phyloP scores from a whole-genome alignment of 2,113 vertebrate species.

The Pandion haliaetus region DNA sequence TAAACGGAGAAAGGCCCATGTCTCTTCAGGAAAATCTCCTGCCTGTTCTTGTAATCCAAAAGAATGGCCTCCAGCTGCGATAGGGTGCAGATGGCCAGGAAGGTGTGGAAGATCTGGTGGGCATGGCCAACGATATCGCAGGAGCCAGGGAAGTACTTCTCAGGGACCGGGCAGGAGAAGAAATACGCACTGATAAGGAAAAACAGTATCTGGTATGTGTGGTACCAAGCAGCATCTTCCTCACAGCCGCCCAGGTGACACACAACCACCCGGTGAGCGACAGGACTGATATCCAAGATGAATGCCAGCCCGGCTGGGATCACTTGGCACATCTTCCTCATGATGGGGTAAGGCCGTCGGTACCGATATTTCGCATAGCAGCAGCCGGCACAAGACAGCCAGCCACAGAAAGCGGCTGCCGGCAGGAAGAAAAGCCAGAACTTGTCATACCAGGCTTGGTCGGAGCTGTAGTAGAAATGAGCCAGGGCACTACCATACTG shows the following conservation, averaged over 20 bases:
- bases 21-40: slow-evolving; percentile 73
- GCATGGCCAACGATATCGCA: slow-evolving; percentile 90
- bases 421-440: slow-evolving; percentile 84
- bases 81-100: slow-evolving; percentile 86
- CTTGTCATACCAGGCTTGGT: slow-evolving; percentile 83
- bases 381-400: slow-evolving; percentile 87
- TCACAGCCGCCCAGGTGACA: slow-evolving; percentile 78
- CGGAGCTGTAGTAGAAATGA: slow-evolving; percentile 89
- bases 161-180: slow-evolving; percentile 90
- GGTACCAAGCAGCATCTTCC: slow-evolving; percentile 82
- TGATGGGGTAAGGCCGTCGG: slow-evolving; percentile 85
- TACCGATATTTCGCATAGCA: slow-evolving; percentile 89
- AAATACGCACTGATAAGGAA: slow-evolving; percentile 87
- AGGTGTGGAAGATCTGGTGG: slow-evolving; percentile 92
- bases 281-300: slow-evolving; percentile 86
- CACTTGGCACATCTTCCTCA: slow-evolving; percentile 89
- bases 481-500: slow-evolving; percentile 89
- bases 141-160: slow-evolving; percentile 87
- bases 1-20: slow-evolving; percentile 77
- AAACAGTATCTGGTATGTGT: slow-evolving; percentile 85
- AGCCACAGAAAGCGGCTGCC: slow-evolving; percentile 82
- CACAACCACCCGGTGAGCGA: slow-evolving; percentile 81
- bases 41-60: slow-evolving; percentile 81
- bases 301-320: slow-evolving; percentile 85
- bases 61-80: slow-evolving; percentile 90